Evolutionary conservation across 2,888 invertebrate species (phyloP), one percentile per base, ranked within the genome.

Genomic region (Drosophila anomalata): DNA sequence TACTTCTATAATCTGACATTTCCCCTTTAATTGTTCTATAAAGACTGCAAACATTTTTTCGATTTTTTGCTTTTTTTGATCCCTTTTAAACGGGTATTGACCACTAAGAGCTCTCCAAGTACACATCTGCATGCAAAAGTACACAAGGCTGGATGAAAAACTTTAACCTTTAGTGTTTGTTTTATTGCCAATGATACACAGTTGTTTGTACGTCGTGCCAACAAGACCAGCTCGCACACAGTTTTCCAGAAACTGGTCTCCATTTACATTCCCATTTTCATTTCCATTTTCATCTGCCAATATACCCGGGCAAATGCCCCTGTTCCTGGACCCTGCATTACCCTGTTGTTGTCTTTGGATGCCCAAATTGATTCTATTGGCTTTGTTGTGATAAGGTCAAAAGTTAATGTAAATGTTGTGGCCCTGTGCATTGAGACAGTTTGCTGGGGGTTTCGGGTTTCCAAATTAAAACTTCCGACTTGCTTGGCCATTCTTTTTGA

Each of bases 361-460:
- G 62, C 47, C 60, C 68, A 76, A 82, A 87, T 84, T 85, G 84
- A 87, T 85, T 84, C 79, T 71, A 86, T 82, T 86, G 86, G 83
- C 76, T 76, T 70, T 82, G 79, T 83, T 86, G 79, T 76, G 88
- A 85, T 81, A 87, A 81, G 88, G 77, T 87, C 83, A 77, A 73
- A 87, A 82, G 76, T 85, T 85, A 87, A 84, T 79, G 82, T 85
- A 84, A 84, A 87, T 87, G 83, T 85, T 82, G 86, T 85, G 88
- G 84, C 76, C 78, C 77, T 58, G 60, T 65, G 63, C 73, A 74
- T 51, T 70, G 85, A 85, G 68, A 77, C 82, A 75, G 81, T 54
- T 76, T 71, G 55, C 60, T 48, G 63, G 55, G 55, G 52, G 44
- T 68, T 72, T 65, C 39, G 14, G 62, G 44, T 55, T 54, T 58